These are phyloP conservation scores for Aphis gossypii DNA, from an alignment of 1,140 invertebrate genomes.

Conservation along the genomic window DNA sequence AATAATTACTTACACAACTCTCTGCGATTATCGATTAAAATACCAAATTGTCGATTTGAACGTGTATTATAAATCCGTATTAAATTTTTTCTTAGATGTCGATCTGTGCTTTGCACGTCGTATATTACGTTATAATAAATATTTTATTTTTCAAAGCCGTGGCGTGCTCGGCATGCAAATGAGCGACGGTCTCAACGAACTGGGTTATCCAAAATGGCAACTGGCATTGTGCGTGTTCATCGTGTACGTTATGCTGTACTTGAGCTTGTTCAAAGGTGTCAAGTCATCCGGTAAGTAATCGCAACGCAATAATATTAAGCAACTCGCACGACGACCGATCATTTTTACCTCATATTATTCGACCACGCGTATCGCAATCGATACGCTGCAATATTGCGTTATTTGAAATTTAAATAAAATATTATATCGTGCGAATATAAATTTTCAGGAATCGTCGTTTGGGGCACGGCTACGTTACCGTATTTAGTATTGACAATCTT, in stretches of 20 bases:
- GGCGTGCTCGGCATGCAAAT: conserved; percentile 79
- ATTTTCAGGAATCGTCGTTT: conserved; percentile 76
- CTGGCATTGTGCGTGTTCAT: conserved; percentile 73
- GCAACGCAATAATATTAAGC: background rate
- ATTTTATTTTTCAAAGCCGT: conserved; percentile 69
- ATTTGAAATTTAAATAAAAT: background rate
- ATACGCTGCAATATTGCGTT: background rate
- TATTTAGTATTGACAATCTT: conserved; percentile 80
- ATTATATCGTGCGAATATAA: background rate
- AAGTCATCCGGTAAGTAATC: conserved; percentile 79
- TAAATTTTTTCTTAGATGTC: background rate
- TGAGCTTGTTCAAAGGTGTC: conserved; percentile 85
- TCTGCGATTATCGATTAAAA: background rate
- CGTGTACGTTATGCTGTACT: conserved; percentile 80
- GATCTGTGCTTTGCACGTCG: background rate
- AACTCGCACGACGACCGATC: background rate
- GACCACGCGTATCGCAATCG: background rate
- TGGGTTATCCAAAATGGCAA: conserved; percentile 79
- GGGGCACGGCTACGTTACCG: conserved; percentile 81
- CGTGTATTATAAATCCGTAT: no score
- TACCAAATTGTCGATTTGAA: background rate
- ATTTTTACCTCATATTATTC: background rate
- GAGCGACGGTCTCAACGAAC: conserved; percentile 68
- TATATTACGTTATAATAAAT: background rate
- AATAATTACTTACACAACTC: background rate